phyloP scores from a whole-genome alignment of 2,797 vertebrate genomes.

The Chloroceryle inda region DNA sequence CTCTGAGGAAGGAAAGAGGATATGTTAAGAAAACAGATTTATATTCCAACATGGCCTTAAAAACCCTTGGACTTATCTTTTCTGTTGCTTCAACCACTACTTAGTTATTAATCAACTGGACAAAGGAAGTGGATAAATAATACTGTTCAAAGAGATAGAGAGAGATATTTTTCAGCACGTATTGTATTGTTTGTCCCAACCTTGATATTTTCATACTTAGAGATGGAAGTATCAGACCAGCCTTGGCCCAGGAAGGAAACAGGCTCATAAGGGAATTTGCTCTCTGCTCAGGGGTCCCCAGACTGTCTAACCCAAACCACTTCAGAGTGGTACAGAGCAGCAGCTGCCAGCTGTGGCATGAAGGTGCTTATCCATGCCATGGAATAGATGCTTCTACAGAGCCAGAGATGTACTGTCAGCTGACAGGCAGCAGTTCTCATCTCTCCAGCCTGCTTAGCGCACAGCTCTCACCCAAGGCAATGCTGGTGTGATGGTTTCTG shows the following conservation, averaged over 20 bases:
- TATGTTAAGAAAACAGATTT: slow-evolving; percentile 51
- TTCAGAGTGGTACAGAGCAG: not conserved
- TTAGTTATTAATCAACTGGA: slow-evolving; percentile 31
- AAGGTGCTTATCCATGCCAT: not conserved
- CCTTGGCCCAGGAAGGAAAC: not conserved
- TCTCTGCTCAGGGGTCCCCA: not conserved
- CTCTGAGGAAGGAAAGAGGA: slow-evolving; percentile 54
- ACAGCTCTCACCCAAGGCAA: not conserved
- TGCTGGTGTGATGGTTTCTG: not conserved
- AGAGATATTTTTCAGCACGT: not conserved
- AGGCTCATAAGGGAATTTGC: not conserved
- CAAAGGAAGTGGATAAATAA: slow-evolving; percentile 16
- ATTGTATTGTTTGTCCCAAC: not conserved
- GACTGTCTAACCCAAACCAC: not conserved
- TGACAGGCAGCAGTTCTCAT: not conserved
- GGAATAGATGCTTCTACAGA: not conserved
- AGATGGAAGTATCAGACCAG: not conserved
- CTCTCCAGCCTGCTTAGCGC: not conserved
- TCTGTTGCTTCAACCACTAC: slow-evolving; percentile 45
- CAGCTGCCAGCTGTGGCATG: not conserved
- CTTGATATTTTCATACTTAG: not conserved
- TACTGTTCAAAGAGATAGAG: not conserved
- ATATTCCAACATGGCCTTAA: slow-evolving; percentile 23
- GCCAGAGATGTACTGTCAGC: not conserved
- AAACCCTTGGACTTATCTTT: not conserved